Conservation (phyloP, 2,888 invertebrate genomes). For the Erannis defoliaria region DNA sequence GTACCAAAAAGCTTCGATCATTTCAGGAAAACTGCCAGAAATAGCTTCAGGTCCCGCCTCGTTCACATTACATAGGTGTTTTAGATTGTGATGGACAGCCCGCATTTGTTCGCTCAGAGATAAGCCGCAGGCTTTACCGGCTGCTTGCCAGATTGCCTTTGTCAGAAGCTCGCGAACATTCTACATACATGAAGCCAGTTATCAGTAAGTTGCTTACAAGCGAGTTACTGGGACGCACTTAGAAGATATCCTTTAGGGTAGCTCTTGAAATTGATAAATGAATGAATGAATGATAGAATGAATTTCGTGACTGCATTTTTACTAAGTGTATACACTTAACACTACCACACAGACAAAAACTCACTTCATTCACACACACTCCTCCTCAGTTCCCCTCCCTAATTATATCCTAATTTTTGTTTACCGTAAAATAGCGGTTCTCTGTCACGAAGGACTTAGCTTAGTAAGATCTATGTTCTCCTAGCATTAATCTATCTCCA, state of each 20-base stretch:
- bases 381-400: no score
- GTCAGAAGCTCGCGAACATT: constrained; percentile 52
- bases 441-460: no score
- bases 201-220: constrained; percentile 58
- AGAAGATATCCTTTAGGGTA: not conserved
- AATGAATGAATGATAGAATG: not conserved
- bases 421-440: no score
- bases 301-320: no score
- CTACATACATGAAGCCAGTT: constrained; percentile 54
- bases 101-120: constrained; percentile 57
- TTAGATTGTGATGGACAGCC: constrained; percentile 49
- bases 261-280: not conserved
- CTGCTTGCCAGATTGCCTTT: constrained; percentile 59
- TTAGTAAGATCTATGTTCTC: no score
- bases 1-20: constrained; percentile 4
- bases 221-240: constrained; percentile 18
- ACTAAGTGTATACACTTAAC: no score
- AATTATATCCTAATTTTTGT: no score
- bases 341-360: no score
- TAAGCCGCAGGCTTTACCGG: constrained; percentile 55
- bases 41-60: constrained; percentile 32
- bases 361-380: no score
- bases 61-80: constrained; percentile 36
- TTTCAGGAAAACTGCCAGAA: constrained; percentile 29
- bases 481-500: no score